Conservation (phyloP, 2,797 vertebrate genomes). For the Anniella stebbinsi region DNA sequence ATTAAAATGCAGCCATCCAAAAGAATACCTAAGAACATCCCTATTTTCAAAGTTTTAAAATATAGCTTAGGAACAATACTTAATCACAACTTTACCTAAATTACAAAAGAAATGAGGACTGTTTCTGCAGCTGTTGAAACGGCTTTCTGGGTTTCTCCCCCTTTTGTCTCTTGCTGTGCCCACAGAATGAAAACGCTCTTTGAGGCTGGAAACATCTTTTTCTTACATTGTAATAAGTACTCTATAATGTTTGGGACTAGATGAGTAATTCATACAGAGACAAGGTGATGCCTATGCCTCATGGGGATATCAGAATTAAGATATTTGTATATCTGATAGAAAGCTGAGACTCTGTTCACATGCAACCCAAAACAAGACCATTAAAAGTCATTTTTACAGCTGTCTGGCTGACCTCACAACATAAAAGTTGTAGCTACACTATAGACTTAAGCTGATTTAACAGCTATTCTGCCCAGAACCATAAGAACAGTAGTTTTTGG, state of each 20-base stretch:
- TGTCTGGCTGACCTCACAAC: background rate
- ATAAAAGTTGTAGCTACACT: background rate
- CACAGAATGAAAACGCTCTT: background rate
- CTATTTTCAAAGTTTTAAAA: conserved; percentile 8
- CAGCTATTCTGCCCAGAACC: background rate
- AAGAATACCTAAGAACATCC: background rate
- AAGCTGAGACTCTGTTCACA: background rate
- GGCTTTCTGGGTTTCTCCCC: background rate
- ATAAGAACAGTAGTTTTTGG: background rate
- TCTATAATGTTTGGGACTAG: background rate
- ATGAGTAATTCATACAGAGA: background rate
- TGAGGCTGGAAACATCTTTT: background rate
- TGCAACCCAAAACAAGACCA: background rate
- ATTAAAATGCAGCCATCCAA: background rate
- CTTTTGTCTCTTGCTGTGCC: background rate
- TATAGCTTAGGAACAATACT: background rate
- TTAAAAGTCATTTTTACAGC: too few species aligned
- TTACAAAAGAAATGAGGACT: background rate
- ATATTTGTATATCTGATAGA: background rate
- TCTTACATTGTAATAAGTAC: background rate
- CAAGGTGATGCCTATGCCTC: background rate
- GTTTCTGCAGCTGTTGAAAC: conserved; percentile 4
- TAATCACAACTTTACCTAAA: conserved; percentile 12
- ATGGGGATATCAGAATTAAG: background rate
- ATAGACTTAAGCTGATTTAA: background rate